These are phyloP conservation scores for Heteronetta atricapilla DNA, from an alignment of 2,113 vertebrate species.

Conservation along the genomic window DNA sequence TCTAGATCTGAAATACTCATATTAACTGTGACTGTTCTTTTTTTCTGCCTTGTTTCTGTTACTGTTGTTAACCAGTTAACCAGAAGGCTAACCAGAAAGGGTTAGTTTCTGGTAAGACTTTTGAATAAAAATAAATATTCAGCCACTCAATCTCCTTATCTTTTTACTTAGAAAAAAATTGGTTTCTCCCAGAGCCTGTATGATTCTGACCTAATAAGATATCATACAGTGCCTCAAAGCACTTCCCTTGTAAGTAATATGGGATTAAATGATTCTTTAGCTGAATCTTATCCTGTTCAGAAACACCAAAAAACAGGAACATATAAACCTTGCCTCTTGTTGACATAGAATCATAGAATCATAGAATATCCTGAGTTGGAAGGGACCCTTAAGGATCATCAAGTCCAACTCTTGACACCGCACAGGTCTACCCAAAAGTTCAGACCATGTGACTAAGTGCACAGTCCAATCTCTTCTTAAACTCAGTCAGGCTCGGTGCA, in stretches of 20 bases:
- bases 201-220: neutral
- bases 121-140: neutral
- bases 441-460: too few relatives aligned
- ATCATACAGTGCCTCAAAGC: neutral
- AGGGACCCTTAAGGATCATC: too few relatives aligned
- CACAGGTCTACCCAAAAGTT: too few relatives aligned
- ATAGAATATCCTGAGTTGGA: too few relatives aligned
- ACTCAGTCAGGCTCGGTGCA: too few relatives aligned
- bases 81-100: neutral
- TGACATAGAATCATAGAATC: too few relatives aligned
- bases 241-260: neutral
- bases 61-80: neutral
- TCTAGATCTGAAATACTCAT: neutral
- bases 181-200: neutral
- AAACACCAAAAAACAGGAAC: neutral
- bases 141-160: neutral
- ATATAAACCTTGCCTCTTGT: neutral
- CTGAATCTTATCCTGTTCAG: neutral
- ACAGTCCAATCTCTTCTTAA: too few relatives aligned
- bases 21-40: neutral
- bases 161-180: neutral
- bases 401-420: too few relatives aligned
- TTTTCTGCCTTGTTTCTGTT: neutral
- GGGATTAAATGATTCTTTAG: neutral
- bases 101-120: neutral